Evolutionary conservation across 2,888 invertebrate species (phyloP), one percentile per base, ranked within the genome.

Genomic region (Lathronympha strigana): DNA sequence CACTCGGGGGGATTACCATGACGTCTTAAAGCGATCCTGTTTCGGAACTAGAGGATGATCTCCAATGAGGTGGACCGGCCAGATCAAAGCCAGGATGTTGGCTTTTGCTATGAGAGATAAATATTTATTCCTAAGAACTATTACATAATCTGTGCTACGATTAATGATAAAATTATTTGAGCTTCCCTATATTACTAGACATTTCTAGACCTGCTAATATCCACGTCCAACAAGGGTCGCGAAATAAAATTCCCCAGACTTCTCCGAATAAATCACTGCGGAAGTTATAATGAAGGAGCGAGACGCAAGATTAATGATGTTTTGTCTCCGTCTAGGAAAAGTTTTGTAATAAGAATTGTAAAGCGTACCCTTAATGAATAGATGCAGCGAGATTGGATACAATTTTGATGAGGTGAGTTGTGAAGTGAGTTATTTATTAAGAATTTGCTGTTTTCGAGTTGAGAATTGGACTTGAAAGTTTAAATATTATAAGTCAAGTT

Each of bases 221-320:
- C 66, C 40, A 4, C n/a, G 66, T 54, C 19, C 9, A 23, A 19
- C 61, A 61, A 53, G 66, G 66, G 66, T 66, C 61, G 60, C 49
- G 49, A 66, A 70, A 75, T 73, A 72, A 76, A 74, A 77, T 72
- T 72, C 63, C 43, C 25, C 57, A 72, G 73, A 75, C 72, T 71
- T 74, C 71, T 55, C 66, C 69, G 71, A 76, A 79, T 79, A 78
- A 79, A 79, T 79, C 77, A 79, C 73, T 55, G 13, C 55, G 61
- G 61, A 66, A 77, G 69, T 71, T 71, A 70, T 73, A 72, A 73
- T 73, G 76, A 69, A 68, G 68, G 73, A 77, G 68, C 69, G 75
- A 75, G 76, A 77, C 53, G 67, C 68, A 67, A 75, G 74, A 78
- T 76, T 75, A 75, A 76, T 75, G 73, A 73, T 72, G 72, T 76